Evolutionary conservation across 1,140 invertebrate genomes (phyloP), one percentile per base, ranked within the genome.

Genomic region (Coelopa frigida): DNA sequence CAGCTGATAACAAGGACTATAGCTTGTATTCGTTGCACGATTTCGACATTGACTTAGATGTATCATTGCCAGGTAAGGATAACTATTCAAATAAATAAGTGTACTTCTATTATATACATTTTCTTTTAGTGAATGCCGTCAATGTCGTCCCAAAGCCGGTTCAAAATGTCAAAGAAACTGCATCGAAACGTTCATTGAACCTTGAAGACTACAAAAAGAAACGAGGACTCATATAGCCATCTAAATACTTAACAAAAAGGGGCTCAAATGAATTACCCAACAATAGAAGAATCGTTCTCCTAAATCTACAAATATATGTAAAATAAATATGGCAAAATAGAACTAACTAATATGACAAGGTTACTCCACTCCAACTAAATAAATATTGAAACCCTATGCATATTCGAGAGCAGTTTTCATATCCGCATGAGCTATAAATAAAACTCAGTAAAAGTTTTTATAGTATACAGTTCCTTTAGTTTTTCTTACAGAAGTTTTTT

Each of bases 131-230:
- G 52, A 79, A 82, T 56, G 75, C 81, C 24, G 78, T 86, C 8
- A 83, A 78, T 55, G 76, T 86, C 10, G 77, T 85, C 46, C 84
- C 87, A 22, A 88, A 89, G 65, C 79, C 84, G 42, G 72, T 80
- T 5, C 78, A 74, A 8, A 79, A 79, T 58, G 78, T 83, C 31
- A 85, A 84, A 63, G 87, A 90, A 54, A 79, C 82, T 1, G 87
- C 86, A 3, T 91, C 92, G 4, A 82, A 83, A 51, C 71, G 92
- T 49, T 94, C 91, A 1, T 71, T 97, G n/a, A 96, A 97, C 68
- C 73, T 97, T 40, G 91, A 95, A 71, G 94, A 95, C 65, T 97
- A 96, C 70, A 97, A 97, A 75, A 95, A 95, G 72, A 88, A 92
- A 65, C 80, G 92, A 51, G 92, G 94, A 42, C 81, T 96, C 38